Percentiles rank a stretch among this genome's conserved stretches.
These are phyloP conservation scores for Oreochromis grahami DNA, from an alignment of 2,797 vertebrate species.

Conservation along the genomic window DNA sequence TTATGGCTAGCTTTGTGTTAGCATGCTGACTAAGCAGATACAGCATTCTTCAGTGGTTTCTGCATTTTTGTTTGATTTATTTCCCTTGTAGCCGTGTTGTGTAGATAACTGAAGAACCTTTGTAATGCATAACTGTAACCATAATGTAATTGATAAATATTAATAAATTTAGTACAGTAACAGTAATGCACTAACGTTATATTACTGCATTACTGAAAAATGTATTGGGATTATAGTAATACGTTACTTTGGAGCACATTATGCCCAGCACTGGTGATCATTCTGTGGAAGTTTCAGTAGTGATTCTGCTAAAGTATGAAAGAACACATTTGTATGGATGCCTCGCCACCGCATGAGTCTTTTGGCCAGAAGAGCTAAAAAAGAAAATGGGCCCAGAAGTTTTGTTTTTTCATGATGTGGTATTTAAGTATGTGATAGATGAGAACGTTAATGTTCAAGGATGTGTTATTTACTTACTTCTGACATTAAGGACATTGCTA, in stretches of 20 bases:
- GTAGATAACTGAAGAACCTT: not conserved
- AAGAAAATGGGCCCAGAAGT: not conserved
- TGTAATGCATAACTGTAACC: not conserved
- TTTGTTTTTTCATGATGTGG: not conserved
- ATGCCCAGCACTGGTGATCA: not conserved
- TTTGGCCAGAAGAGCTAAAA: not conserved
- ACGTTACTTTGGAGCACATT: not conserved
- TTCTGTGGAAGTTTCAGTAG: not conserved
- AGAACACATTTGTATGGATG: not conserved
- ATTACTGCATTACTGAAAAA: not conserved
- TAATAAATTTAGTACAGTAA: not conserved
- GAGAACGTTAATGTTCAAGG: not conserved
- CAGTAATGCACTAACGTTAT: not conserved
- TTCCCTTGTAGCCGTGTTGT: not conserved
- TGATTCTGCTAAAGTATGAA: not conserved
- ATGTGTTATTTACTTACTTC: not conserved
- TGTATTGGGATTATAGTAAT: not conserved
- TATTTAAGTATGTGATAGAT: not conserved
- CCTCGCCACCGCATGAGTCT: accelerated
- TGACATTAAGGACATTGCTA: not conserved
- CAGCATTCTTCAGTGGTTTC: not conserved
- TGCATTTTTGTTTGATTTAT: not conserved
- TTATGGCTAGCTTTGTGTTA: not conserved
- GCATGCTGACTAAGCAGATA: not conserved
- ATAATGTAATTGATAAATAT: not conserved